phyloP scores from a whole-genome alignment of 2,797 vertebrate species.

The Falco novaeseelandiae region DNA sequence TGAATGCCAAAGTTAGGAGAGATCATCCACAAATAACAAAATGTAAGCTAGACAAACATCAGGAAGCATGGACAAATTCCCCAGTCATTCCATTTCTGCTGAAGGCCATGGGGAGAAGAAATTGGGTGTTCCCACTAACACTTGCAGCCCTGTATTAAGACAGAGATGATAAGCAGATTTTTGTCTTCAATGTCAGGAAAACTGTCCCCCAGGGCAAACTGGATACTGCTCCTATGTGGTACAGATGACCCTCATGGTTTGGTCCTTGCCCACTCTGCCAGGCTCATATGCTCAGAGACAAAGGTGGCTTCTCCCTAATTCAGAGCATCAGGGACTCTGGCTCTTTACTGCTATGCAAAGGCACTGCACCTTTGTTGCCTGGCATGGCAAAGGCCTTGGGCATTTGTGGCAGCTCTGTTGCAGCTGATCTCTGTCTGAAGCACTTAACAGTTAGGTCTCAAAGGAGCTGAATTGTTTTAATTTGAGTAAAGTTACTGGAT shows the following conservation, averaged over 20 bases:
- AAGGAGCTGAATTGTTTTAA: conserved; percentile 28
- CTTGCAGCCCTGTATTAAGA: neutral
- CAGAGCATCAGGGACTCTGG: neutral
- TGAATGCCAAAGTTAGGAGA: neutral
- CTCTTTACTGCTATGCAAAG: neutral
- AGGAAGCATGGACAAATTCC: neutral
- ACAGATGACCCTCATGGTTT: neutral
- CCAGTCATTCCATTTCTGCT: neutral
- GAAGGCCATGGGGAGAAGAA: neutral
- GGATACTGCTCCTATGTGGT: neutral
- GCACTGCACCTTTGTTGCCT: neutral
- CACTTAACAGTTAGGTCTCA: conserved; percentile 19
- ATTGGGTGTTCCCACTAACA: neutral
- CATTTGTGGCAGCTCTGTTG: conserved; percentile 12
- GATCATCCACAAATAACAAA: neutral
- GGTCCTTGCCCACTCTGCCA: fast-evolving
- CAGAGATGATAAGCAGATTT: neutral
- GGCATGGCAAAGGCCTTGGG: neutral
- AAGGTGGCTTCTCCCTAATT: neutral
- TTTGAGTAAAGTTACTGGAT: conserved; percentile 32
- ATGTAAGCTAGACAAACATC: neutral
- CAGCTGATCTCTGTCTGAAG: conserved; percentile 11
- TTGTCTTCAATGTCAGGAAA: neutral
- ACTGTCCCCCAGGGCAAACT: neutral
- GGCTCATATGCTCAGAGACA: neutral